Percentiles rank a stretch among this genome's conserved stretches.
Conservation (phyloP, 1,140 invertebrate genomes). For the Polypedilum pembai region DNA sequence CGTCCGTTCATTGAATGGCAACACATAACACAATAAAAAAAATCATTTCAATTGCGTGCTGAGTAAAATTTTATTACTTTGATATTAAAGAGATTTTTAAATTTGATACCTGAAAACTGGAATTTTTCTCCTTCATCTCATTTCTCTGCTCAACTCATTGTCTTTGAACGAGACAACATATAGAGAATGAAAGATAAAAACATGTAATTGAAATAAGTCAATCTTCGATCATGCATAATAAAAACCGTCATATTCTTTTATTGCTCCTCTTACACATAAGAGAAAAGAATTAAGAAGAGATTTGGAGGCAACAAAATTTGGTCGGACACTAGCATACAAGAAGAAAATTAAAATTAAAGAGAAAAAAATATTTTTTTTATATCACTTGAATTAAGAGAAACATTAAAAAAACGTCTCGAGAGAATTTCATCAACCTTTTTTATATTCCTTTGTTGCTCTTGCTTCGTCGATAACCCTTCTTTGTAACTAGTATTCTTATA, state of each 20-base stretch:
- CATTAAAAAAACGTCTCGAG: conserved; percentile 4
- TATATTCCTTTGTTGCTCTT: background rate
- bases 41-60: conserved; percentile 12
- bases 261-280: background rate
- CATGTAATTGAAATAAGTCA: conserved; percentile 25
- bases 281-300: conserved; percentile 15
- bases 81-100: background rate
- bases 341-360: background rate
- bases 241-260: conserved; percentile 28
- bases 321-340: background rate
- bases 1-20: background rate
- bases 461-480: background rate
- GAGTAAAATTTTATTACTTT: conserved; percentile 14
- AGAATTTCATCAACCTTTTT: background rate
- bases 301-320: background rate
- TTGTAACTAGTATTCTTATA: background rate
- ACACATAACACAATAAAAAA: background rate
- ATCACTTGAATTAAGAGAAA: conserved; percentile 9
- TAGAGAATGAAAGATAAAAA: too few species aligned
- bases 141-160: too few species aligned
- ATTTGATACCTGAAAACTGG: conserved; percentile 2
- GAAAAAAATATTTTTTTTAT: background rate
- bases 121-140: background rate
- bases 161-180: too few species aligned
- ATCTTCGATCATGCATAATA: conserved; percentile 28